Evolutionary conservation across 2,113 vertebrate genomes (phyloP).

Genomic region (Eublepharis macularius): DNA sequence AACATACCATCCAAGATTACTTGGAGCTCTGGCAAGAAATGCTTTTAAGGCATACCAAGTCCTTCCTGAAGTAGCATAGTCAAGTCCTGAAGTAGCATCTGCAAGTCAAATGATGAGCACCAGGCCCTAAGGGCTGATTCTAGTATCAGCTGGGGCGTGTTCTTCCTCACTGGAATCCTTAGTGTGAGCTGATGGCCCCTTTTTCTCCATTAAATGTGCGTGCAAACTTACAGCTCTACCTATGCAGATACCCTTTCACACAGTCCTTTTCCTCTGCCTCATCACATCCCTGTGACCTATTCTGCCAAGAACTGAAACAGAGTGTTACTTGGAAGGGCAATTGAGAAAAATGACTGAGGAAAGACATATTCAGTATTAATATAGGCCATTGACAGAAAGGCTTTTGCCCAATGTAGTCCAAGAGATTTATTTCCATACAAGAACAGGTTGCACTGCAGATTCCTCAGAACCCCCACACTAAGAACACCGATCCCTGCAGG

Average conservation of each 20-base stretch:
- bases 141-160: neutral
- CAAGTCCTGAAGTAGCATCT: neutral
- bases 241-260: neutral
- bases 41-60: neutral
- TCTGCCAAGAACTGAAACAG: slow-evolving; percentile 48
- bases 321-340: slow-evolving; percentile 53
- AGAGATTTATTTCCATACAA: neutral
- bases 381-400: slow-evolving; percentile 46
- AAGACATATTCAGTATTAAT: slow-evolving; percentile 54
- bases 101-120: neutral
- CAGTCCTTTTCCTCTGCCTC: neutral
- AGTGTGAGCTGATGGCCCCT: neutral
- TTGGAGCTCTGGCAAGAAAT: neutral
- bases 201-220: neutral
- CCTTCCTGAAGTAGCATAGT: neutral
- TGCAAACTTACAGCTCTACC: too few species aligned
- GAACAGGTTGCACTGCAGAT: neutral
- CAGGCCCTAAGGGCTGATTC: neutral
- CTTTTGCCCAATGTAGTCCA: slow-evolving; percentile 14
- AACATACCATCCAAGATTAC: neutral
- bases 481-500: neutral
- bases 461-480: too few species aligned
- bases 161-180: neutral
- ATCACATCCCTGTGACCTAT: neutral
- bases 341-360: slow-evolving; percentile 52